These are phyloP conservation scores for Crypturellus undulatus DNA, from an alignment of 2,113 vertebrate species.

Conservation along the genomic window DNA sequence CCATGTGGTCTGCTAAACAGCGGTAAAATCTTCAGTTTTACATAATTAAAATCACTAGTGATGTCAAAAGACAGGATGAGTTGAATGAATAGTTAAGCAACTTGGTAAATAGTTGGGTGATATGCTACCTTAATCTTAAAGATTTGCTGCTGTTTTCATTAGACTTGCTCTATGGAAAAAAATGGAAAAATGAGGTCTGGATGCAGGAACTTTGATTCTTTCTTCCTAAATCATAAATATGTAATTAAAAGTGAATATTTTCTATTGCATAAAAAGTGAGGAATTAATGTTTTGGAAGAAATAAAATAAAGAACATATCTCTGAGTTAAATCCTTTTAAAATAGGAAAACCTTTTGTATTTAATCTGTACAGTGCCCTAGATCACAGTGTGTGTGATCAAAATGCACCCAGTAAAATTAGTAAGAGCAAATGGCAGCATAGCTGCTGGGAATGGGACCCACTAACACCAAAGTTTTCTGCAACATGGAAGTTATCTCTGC, in stretches of 20 bases:
- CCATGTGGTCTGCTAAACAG: neutral
- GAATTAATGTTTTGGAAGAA: neutral
- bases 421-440: neutral
- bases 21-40: neutral
- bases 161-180: neutral
- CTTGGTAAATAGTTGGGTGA: neutral
- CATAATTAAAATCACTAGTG: neutral
- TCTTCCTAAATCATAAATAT: neutral
- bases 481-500: neutral
- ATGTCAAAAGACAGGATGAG: neutral
- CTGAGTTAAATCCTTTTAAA: neutral
- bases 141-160: neutral
- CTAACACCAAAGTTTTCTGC: fast-evolving
- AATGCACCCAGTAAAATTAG: neutral
- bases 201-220: neutral
- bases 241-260: neutral
- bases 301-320: neutral
- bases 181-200: neutral
- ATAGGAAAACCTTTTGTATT: neutral
- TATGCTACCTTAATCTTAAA: neutral
- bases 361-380: neutral
- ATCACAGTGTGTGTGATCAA: neutral
- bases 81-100: neutral
- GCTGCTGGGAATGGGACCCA: neutral
- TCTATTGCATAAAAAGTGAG: neutral